A percentile compares a stretch with the other conserved stretches of the same genome.
Evolutionary conservation across 2,888 invertebrate genomes (phyloP).

Genomic region (Quadroppia sp.): DNA sequence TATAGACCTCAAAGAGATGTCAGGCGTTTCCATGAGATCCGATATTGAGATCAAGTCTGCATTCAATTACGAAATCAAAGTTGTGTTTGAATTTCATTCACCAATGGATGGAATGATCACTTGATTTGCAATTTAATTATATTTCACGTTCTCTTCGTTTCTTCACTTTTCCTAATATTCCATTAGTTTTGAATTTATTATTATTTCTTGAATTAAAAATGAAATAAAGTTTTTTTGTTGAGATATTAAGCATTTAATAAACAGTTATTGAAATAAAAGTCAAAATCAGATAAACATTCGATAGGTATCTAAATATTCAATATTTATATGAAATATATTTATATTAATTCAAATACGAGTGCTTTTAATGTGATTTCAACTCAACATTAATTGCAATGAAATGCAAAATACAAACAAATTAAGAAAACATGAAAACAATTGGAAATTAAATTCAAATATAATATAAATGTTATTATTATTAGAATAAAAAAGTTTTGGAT

Average conservation of each 20-base stretch:
- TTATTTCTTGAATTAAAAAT: not conserved
- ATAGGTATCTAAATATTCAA: slow-evolving; percentile 11
- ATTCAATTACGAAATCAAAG: not conserved
- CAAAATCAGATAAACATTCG: slow-evolving; percentile 16
- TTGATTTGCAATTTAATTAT: not conserved
- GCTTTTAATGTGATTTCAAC: slow-evolving; percentile 23
- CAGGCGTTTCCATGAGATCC: slow-evolving; percentile 56
- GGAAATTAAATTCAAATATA: not conserved
- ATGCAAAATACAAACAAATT: not conserved
- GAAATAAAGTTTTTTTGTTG: not conserved
- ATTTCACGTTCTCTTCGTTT: not conserved
- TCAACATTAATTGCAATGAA: not conserved
- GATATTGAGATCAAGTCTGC: not conserved
- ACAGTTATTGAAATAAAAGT: slow-evolving; percentile 17
- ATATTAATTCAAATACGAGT: slow-evolving; percentile 20
- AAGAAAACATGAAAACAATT: not conserved
- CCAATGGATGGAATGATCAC: not conserved
- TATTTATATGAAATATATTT: slow-evolving; percentile 19
- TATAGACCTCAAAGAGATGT: slow-evolving; percentile 52
- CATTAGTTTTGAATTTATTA: not conserved
- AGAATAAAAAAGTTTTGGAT: not conserved
- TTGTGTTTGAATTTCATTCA: not conserved
- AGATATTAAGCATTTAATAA: slow-evolving; percentile 19
- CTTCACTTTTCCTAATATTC: not conserved
- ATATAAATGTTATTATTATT: not conserved